phyloP scores from a whole-genome alignment of 1,140 invertebrate species.

The Eufriesea mexicana region DNA sequence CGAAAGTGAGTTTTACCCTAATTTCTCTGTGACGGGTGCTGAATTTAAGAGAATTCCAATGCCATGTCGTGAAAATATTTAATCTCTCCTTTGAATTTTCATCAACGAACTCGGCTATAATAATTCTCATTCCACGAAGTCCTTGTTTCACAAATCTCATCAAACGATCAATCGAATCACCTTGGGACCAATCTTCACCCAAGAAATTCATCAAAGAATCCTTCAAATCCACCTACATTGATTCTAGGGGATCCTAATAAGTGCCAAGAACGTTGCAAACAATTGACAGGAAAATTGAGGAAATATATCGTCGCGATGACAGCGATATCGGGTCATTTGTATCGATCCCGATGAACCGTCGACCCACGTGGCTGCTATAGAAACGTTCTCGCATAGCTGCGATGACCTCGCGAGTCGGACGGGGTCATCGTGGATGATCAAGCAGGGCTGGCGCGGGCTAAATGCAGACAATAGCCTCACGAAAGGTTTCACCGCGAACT shows the following conservation, averaged over 20 bases:
- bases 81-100: background rate
- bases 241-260: too few species aligned
- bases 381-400: constrained; percentile 4
- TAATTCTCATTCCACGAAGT: too few species aligned
- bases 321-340: background rate
- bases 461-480: constrained; percentile 26
- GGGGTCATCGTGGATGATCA: constrained; percentile 30
- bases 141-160: too few species aligned
- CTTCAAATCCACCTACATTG: too few species aligned
- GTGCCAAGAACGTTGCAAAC: too few species aligned
- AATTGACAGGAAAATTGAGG: background rate
- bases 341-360: background rate
- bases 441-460: background rate
- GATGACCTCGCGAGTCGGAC: constrained; percentile 23
- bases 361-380: constrained; percentile 4
- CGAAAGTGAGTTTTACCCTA: too few species aligned
- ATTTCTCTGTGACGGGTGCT: background rate
- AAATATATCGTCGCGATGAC: background rate
- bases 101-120: background rate
- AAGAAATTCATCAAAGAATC: too few species aligned
- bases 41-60: background rate
- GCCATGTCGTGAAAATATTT: too few species aligned
- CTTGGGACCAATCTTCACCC: too few species aligned
- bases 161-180: too few species aligned
- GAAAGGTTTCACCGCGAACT: constrained; percentile 26